Conservation (phyloP, 2,888 invertebrate species). For the Drosophila silvestris region DNA sequence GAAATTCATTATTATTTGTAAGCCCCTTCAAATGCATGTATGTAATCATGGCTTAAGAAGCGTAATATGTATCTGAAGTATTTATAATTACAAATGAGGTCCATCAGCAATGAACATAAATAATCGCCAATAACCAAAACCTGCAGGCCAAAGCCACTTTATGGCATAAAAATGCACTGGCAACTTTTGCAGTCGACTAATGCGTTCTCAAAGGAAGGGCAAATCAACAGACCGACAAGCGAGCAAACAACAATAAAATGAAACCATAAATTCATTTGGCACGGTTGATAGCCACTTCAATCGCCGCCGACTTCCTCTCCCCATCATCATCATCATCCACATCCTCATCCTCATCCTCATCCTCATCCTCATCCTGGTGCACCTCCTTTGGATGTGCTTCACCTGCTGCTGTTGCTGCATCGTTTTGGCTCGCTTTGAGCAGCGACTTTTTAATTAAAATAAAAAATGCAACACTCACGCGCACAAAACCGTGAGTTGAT, state of each 20-base stretch:
- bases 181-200: conserved; percentile 28
- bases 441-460: conserved; percentile 75
- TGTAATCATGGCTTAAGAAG: not conserved
- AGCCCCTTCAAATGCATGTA: not conserved
- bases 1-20: not conserved
- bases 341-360: not conserved
- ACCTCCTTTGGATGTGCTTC: not conserved
- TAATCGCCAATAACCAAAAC: conserved; percentile 43
- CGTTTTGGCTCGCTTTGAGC: conserved; percentile 65
- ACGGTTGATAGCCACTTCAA: conserved; percentile 70
- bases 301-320: conserved; percentile 10
- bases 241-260: conserved; percentile 59
- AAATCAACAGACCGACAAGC: conserved; percentile 47
- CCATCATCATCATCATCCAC: not conserved
- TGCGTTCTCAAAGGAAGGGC: conserved; percentile 48
- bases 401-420: conserved; percentile 18
- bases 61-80: not conserved
- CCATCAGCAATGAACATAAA: conserved; percentile 24
- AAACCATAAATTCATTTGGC: conserved; percentile 77
- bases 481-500: conserved; percentile 17
- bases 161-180: conserved; percentile 30
- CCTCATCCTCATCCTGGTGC: not conserved
- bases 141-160: conserved; percentile 27
- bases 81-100: conserved; percentile 41
- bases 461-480: conserved; percentile 70